Base-by-base conservation (phyloP, 1,140 invertebrate species). In the Lordiphosa clarofinis region DNA sequence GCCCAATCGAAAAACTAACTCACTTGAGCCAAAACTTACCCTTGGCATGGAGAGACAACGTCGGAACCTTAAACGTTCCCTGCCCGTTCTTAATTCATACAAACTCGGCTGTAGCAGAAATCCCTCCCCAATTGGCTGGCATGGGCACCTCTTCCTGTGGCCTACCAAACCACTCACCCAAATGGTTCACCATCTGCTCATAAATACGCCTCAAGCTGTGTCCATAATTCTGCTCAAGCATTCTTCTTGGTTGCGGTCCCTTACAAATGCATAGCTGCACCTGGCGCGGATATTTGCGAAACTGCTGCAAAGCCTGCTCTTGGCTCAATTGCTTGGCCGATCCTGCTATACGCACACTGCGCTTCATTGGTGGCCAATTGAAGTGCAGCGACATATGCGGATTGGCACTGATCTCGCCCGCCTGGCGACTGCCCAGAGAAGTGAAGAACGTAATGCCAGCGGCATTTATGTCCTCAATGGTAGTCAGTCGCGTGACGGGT, bases 321-420 rank as follows among this genome's bases (percentile, higher is more conserved):
- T 39, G 31, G 1, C 40, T 61, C 11, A 81, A 13, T 1, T 55
- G 58, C 15, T 28, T 42, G 0, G 95, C 94, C 40, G 60, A 75
- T 3, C 97, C 97, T 90, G 98, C 96, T 63, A 99, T 94, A 52
- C 97, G 91, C 35, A 98, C 94, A 48, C 94, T 94, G 90, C 95
- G 92, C 66, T 92, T 92, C 4, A 96, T 89, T 12, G 92, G 88
- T 76, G 95, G 94, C 97, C 97, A 98, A 81, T 96, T 97, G 87
- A 98, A 97, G 53, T 95, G 94, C 43, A 97, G 89, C 12, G 96
- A 94, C 43, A 94, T 96, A 82, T 93, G 92, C 28, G 96, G 95
- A 90, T 98, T 98, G 87, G 88, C 88, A 73, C 94, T 94, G 76
- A 96, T 89, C 89, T 96, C 95, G 62, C 88, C 89, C 8, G 92